Percentiles rank a stretch among this genome's conserved stretches.
Conservation (phyloP, 2,888 invertebrate genomes). For the Boloria selene region DNA sequence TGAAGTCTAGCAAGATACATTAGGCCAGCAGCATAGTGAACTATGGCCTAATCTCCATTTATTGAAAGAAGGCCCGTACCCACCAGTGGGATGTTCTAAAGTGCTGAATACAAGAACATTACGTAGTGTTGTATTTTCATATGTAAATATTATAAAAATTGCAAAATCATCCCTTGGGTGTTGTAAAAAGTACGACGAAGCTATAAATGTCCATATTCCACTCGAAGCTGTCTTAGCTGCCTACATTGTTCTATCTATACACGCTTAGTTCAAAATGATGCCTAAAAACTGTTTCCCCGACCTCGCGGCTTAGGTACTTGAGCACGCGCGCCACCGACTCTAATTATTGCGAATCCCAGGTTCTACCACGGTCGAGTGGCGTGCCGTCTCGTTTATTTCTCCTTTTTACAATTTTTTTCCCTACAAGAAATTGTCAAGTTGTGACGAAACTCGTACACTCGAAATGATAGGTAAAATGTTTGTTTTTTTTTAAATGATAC, state of each 20-base stretch:
- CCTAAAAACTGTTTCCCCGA: slow-evolving; percentile 42
- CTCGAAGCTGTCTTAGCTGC: slow-evolving; percentile 9
- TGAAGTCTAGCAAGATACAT: no score
- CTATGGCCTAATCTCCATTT: no score
- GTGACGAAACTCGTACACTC: slow-evolving; percentile 29
- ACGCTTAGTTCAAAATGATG: slow-evolving; percentile 29
- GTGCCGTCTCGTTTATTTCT: slow-evolving; percentile 43
- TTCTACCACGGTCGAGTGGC: slow-evolving; percentile 39
- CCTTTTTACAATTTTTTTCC: slow-evolving; percentile 34
- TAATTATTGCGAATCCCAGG: slow-evolving; percentile 51
- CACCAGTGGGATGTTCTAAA: no score
- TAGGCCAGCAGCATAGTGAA: no score
- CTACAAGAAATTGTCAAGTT: slow-evolving; percentile 37
- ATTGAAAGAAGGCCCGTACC: no score
- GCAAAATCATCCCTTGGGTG: neutral
- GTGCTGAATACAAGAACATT: neutral
- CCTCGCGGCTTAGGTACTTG: slow-evolving; percentile 48
- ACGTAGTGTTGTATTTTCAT: neutral
- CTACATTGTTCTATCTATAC: slow-evolving; percentile 5
- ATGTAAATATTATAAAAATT: neutral
- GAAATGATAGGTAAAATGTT: slow-evolving; percentile 20
- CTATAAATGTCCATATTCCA: neutral
- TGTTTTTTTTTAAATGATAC: slow-evolving; percentile 12
- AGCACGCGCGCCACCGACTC: slow-evolving; percentile 54
- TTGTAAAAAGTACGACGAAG: no score